These are phyloP conservation scores for Emydoidea blandingii DNA, from an alignment of 2,797 vertebrate genomes.

Conservation along the genomic window DNA sequence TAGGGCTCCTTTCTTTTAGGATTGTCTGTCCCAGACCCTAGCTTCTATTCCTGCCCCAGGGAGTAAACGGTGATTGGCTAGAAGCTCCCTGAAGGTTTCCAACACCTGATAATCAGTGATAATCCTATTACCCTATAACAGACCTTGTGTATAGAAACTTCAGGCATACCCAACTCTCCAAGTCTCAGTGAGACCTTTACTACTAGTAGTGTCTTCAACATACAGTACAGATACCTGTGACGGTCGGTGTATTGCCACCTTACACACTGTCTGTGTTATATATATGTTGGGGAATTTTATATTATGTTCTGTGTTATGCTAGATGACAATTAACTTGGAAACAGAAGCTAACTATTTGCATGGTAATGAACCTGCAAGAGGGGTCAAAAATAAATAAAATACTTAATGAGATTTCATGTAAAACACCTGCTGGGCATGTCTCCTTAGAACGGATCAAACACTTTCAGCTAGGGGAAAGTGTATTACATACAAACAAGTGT, in stretches of 20 bases:
- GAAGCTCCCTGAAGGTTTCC: neutral
- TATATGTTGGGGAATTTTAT: neutral
- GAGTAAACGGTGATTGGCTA: neutral
- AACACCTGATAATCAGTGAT: neutral
- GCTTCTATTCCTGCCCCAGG: neutral
- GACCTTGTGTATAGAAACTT: neutral
- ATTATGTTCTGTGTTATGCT: neutral
- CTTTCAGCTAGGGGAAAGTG: slow-evolving; percentile 8
- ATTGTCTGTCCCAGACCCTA: neutral
- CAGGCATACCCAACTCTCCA: neutral
- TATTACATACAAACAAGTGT: slow-evolving; percentile 12
- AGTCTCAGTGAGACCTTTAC: neutral
- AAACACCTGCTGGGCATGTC: neutral
- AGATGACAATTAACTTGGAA: neutral
- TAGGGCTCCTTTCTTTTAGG: neutral
- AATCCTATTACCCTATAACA: neutral
- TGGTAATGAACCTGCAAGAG: slow-evolving; percentile 4
- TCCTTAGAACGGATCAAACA: slow-evolving; percentile 2
- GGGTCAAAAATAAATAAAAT: neutral
- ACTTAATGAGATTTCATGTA: slow-evolving; percentile 15
- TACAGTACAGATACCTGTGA: slow-evolving; percentile 21
- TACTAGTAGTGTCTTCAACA: slow-evolving; percentile 35
- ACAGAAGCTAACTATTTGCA: neutral
- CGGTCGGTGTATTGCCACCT: neutral
- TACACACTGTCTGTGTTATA: neutral